phyloP scores from a whole-genome alignment of 2,888 invertebrate genomes.

The Glyphotaelius pellucidus region DNA sequence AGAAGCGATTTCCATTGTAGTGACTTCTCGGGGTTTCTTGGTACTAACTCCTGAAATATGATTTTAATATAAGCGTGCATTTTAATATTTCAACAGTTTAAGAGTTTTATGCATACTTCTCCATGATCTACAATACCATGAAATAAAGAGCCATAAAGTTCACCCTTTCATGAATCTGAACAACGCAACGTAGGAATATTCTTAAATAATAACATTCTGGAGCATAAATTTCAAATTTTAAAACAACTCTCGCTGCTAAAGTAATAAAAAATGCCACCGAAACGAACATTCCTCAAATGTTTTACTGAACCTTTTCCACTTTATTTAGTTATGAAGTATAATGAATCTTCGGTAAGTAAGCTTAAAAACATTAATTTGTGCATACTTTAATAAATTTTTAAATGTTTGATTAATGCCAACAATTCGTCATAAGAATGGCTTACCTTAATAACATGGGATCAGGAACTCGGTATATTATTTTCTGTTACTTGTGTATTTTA shows the following conservation, averaged over 20 bases:
- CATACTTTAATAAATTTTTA: no score
- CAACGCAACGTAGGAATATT: constrained; percentile 3
- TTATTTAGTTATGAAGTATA: background rate
- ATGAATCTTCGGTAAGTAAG: background rate
- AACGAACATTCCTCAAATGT: background rate
- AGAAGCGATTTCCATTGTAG: constrained; percentile 18
- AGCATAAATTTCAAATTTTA: background rate
- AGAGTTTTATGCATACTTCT: constrained; percentile 13
- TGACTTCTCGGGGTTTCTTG: background rate
- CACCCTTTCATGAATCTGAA: constrained; percentile 3
- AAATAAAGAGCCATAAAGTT: constrained; percentile 28
- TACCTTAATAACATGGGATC: background rate
- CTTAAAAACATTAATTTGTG: background rate
- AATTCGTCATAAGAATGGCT: background rate
- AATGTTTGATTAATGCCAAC: background rate
- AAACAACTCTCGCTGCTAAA: background rate
- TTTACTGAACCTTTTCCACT: background rate
- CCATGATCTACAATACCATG: background rate
- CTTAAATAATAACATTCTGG: constrained; percentile 20
- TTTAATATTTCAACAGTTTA: constrained; percentile 12
- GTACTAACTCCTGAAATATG: constrained; percentile 49
- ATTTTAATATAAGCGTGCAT: constrained; percentile 54
- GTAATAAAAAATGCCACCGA: background rate
- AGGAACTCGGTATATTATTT: background rate
- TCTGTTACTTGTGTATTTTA: background rate